Evolutionary conservation across 2,888 invertebrate genomes (phyloP).

Genomic region (Euplagia quadripunctaria): DNA sequence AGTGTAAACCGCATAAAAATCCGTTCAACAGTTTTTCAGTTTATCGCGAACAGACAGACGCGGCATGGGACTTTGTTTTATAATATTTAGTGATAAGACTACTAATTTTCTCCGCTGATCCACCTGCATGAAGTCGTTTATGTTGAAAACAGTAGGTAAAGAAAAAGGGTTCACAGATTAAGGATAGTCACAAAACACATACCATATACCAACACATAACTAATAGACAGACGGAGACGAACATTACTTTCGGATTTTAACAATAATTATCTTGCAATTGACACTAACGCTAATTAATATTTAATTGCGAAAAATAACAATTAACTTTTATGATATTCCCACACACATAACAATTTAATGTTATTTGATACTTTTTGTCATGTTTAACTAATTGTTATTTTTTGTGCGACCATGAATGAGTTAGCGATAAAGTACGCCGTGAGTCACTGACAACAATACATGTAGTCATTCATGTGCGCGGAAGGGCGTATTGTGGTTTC

Average conservation of each 20-base stretch:
- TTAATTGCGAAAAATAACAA: neutral
- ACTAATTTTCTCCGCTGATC: too few species aligned
- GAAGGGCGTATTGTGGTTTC: constrained; percentile 15
- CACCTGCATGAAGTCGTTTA: too few species aligned
- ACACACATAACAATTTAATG: constrained; percentile 30
- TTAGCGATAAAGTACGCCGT: constrained; percentile 27
- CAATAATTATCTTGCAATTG: neutral
- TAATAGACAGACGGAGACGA: neutral
- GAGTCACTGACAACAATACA: constrained; percentile 48
- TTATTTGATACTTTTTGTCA: constrained; percentile 40
- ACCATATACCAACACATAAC: too few species aligned
- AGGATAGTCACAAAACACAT: neutral
- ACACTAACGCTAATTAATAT: neutral
- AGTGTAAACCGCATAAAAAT: too few species aligned
- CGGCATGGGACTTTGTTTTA: too few species aligned
- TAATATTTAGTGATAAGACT: too few species aligned
- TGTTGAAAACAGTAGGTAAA: too few species aligned
- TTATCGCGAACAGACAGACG: too few species aligned
- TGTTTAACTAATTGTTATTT: constrained; percentile 46
- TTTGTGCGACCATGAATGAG: constrained; percentile 49
- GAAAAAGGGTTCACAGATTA: neutral
- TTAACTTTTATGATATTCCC: neutral
- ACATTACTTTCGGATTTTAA: neutral
- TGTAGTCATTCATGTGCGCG: constrained; percentile 47
- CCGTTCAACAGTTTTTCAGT: too few species aligned